Evolutionary conservation across 2,888 invertebrate genomes (phyloP), one percentile per base, ranked within the genome.

Genomic region (Troilus luridus): DNA sequence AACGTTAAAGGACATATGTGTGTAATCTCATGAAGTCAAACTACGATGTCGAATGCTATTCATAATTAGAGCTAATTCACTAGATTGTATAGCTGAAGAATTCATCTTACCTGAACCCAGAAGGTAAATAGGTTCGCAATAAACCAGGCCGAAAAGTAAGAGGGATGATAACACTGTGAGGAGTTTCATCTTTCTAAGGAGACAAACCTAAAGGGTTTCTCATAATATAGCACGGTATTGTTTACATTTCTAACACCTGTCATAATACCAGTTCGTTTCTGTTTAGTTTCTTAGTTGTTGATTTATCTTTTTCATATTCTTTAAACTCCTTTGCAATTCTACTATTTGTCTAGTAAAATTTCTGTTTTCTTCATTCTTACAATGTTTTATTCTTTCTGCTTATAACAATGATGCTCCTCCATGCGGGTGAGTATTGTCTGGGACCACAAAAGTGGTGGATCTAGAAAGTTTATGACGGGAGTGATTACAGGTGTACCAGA

Each of bases 221-320:
- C 14, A 27, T 27, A 72, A 72, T 72, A 72, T 72, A 72, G 14
- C 27, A 14, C 12, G 5, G 67, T 67, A 10, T 27, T 72, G 27
- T 72, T 72, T 72, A 72, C 72, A 72, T 72, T 72, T 27, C 12
- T 14, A 67, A 72, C 72, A 72, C 72, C 27, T 72, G 27, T 72
- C 8, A 72, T 1, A 72, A 72, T 72, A 67, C 3, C n/a, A n/a
- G n/a, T n/a, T n/a, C n/a, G 11, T 24, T 67, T 24, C 64, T 10
- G 24, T 10, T n/a, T 67, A 24, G 9, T 67, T 62, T 72, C 27
- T 5, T 72, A 14, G 11, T 67, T 41, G 41, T 41, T 41, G 41
- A 41, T 41, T 41, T 41, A 41, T 41, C 41, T 24, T 64, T 21
- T 64, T 64, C 21, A 64, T 17, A 17, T 60, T 17, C 17, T 17